A percentile compares a stretch with the other conserved stretches of the same genome.
Conservation (phyloP, 2,113 vertebrate species). For the Condylura cristata region DNA sequence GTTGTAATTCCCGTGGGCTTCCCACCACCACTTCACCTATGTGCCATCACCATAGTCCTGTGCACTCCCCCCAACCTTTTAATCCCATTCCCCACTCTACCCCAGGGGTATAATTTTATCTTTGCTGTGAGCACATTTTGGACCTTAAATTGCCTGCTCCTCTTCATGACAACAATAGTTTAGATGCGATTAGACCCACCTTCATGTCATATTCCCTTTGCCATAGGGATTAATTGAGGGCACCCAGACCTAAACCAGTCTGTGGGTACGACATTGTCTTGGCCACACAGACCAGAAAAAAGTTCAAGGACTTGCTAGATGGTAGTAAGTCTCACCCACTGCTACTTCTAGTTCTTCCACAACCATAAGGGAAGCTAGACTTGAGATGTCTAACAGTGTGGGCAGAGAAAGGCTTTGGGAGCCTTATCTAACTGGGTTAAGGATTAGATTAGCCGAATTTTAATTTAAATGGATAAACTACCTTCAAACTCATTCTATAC, state of each 20-base stretch:
- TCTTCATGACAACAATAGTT: not conserved
- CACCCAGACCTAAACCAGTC: not conserved
- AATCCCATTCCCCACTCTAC: no score
- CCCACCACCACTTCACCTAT: no score
- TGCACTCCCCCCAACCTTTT: no score
- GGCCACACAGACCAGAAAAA: slow-evolving; percentile 5
- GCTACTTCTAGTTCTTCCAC: not conserved
- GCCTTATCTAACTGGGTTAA: not conserved
- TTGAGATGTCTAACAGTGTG: not conserved
- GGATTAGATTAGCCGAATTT: not conserved
- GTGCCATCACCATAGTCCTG: no score
- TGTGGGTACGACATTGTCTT: not conserved
- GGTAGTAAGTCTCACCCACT: not conserved
- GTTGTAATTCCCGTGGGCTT: no score
- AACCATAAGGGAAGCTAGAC: not conserved
- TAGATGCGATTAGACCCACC: not conserved
- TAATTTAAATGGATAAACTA: not conserved
- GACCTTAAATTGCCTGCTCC: not conserved
- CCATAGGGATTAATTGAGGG: not conserved
- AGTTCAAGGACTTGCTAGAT: not conserved
- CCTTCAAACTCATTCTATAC: not conserved
- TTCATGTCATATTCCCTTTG: not conserved
- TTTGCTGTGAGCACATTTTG: not conserved
- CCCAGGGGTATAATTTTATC: not conserved
- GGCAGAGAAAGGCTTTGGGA: not conserved